Conservation (phyloP, 2,113 vertebrate genomes). For the Cyphomyrus plagiostoma region DNA sequence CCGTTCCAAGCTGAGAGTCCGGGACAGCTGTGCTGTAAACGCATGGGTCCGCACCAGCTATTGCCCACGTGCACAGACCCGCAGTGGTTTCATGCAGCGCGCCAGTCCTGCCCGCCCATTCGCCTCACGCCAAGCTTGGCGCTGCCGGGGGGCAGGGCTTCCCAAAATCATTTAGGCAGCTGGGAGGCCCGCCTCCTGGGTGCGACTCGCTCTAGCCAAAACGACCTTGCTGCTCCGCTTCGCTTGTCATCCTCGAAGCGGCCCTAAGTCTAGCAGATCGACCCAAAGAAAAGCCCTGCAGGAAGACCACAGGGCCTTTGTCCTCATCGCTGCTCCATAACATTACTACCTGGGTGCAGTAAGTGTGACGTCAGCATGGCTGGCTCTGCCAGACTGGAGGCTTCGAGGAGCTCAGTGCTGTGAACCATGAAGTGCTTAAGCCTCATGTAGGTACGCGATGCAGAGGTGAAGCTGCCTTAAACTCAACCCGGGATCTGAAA, state of each 20-base stretch:
- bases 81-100: background rate
- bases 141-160: background rate
- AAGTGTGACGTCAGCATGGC: background rate
- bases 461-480: background rate
- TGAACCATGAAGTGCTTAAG: background rate
- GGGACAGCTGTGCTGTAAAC: background rate
- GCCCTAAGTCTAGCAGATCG: background rate
- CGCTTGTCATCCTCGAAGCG: background rate
- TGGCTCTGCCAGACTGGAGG: background rate
- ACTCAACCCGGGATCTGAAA: background rate
- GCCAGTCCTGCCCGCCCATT: background rate
- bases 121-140: conserved; percentile 3
- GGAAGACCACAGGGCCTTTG: background rate
- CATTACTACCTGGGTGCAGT: background rate
- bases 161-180: background rate
- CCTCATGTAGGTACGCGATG: background rate
- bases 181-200: background rate
- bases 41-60: background rate
- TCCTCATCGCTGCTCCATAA: background rate
- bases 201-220: background rate
- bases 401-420: background rate
- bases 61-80: background rate
- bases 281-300: background rate
- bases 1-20: background rate
- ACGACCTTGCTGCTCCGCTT: background rate